These are phyloP conservation scores for Steinernema khuongi DNA, from an alignment of 1,140 invertebrate genomes.

Conservation along the genomic window DNA sequence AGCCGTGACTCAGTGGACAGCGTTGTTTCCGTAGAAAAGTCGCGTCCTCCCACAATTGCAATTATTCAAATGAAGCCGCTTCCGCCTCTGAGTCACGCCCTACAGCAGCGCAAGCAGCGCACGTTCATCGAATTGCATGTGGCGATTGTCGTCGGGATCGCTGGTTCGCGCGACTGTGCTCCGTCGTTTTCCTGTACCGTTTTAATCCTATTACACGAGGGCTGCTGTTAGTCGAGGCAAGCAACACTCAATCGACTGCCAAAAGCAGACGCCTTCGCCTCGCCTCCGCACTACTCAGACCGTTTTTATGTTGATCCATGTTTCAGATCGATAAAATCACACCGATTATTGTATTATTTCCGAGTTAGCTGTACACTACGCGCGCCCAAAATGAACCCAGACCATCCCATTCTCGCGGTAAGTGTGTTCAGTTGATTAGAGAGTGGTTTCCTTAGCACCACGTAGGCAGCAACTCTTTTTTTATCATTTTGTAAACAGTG, in stretches of 20 bases:
- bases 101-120: neutral
- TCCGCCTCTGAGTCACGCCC: slow-evolving; percentile 10
- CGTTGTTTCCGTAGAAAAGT: neutral
- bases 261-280: neutral
- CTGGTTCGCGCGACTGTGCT: neutral
- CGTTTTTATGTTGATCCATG: neutral
- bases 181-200: slow-evolving; percentile 5
- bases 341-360: slow-evolving; percentile 3
- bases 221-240: neutral
- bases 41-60: neutral
- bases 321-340: neutral
- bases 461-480: too few species aligned
- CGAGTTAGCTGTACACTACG: neutral
- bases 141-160: neutral
- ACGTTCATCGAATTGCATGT: neutral
- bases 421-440: neutral
- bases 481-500: too few species aligned
- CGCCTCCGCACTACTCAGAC: neutral
- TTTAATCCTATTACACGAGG: slow-evolving; percentile 15
- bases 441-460: too few species aligned
- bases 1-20: too few species aligned
- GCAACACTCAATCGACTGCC: neutral
- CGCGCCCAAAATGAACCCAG: neutral
- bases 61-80: slow-evolving; percentile 17
- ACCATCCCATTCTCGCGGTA: slow-evolving; percentile 9